Percentiles rank a stretch among this genome's conserved stretches.
These are phyloP conservation scores for Rapana venosa DNA, from an alignment of 2,888 invertebrate species.

Conservation along the genomic window DNA sequence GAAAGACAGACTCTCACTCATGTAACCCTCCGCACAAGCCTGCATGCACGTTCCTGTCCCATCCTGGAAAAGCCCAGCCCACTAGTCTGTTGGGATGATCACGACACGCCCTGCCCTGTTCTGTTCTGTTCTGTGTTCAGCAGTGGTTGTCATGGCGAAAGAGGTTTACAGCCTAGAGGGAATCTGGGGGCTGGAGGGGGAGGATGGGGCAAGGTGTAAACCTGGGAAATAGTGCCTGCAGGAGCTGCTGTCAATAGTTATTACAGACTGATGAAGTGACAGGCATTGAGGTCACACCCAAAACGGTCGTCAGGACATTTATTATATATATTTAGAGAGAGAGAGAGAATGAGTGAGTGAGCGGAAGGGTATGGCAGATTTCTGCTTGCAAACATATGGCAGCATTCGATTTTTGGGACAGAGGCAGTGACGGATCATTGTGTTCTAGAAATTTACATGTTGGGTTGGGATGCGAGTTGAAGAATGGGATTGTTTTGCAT, in stretches of 20 bases:
- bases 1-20: too few relatives aligned
- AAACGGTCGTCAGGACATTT: background rate
- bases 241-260: background rate
- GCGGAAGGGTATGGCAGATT: background rate
- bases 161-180: background rate
- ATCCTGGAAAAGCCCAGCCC: background rate
- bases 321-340: background rate
- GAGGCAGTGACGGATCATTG: too few relatives aligned
- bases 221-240: background rate
- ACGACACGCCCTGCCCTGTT: conserved; percentile 9
- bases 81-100: background rate
- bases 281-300: conserved; percentile 18
- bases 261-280: conserved; percentile 3
- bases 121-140: background rate
- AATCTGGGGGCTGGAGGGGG: background rate
- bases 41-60: too few relatives aligned
- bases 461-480: background rate
- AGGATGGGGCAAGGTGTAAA: background rate
- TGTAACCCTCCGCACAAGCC: too few relatives aligned
- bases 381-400: background rate
- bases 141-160: conserved; percentile 16
- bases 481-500: background rate
- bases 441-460: background rate
- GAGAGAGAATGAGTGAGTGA: background rate
- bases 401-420: background rate